These are phyloP conservation scores for Centroberyx gerrardi DNA, from an alignment of 2,797 vertebrate genomes.

Conservation along the genomic window DNA sequence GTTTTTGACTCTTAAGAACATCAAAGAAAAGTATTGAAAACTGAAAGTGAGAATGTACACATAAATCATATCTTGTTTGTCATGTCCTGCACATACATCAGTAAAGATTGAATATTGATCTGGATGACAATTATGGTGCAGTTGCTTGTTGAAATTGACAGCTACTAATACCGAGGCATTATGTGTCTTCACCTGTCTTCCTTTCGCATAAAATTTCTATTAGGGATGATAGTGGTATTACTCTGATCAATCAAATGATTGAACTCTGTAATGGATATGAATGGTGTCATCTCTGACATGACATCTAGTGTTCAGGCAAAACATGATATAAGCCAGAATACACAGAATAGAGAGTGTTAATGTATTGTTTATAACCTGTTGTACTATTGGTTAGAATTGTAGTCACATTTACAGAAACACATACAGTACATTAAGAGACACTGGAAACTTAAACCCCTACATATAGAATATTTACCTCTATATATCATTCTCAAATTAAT, in stretches of 20 bases:
- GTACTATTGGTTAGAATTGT: background rate
- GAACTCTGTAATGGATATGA: background rate
- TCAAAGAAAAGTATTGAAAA: background rate
- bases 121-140: background rate
- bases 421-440: background rate
- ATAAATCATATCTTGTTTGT: conserved; percentile 12
- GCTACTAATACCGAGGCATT: background rate
- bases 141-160: conserved; percentile 14
- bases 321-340: background rate
- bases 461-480: too few relatives aligned
- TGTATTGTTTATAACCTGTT: background rate
- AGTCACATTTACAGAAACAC: conserved; percentile 19
- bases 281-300: background rate
- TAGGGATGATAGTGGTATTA: background rate
- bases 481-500: too few relatives aligned
- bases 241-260: background rate
- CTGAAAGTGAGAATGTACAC: conserved; percentile 3
- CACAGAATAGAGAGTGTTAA: background rate
- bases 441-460: conserved; percentile 3
- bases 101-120: conserved; percentile 1
- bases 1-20: conserved; percentile 29
- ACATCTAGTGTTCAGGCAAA: background rate
- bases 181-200: background rate
- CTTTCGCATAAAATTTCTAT: background rate
- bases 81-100: background rate